Evolutionary conservation across 2,797 vertebrate species (phyloP).

Genomic region (Dicrostonyx torquatus): DNA sequence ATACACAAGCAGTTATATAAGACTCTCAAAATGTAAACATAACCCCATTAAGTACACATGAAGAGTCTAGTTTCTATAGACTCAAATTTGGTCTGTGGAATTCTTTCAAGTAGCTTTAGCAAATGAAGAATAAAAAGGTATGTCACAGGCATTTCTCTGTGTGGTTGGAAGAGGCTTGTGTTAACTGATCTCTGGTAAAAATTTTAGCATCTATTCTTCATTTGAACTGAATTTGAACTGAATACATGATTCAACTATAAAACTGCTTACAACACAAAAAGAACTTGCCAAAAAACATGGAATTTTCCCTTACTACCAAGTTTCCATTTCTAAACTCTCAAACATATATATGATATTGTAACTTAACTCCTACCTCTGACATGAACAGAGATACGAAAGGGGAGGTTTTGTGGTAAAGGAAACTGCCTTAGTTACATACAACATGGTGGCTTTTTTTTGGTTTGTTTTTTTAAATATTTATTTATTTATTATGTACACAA

Average conservation of each 20-base stretch:
- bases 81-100: background rate
- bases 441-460: too few species aligned
- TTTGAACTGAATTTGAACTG: slow-evolving; percentile 8
- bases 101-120: slow-evolving; percentile 37
- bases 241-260: slow-evolving; percentile 29
- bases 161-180: background rate
- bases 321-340: slow-evolving; percentile 18
- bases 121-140: slow-evolving; percentile 27
- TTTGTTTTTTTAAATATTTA: too few species aligned
- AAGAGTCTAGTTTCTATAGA: background rate
- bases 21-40: background rate
- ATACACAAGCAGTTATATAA: background rate
- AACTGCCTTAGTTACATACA: background rate
- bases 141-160: background rate
- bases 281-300: background rate
- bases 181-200: background rate
- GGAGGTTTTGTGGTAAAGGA: background rate
- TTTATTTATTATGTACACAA: too few species aligned
- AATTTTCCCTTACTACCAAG: background rate
- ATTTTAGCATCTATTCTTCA: slow-evolving; percentile 15
- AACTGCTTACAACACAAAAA: background rate
- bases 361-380: background rate
- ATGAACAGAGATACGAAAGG: background rate
- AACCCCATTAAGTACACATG: slow-evolving; percentile 25
- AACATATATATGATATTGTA: background rate